Percentiles rank a stretch among this genome's conserved stretches.
Evolutionary conservation across 2,888 invertebrate species (phyloP).

Genomic region (Leucoptera coffeella): DNA sequence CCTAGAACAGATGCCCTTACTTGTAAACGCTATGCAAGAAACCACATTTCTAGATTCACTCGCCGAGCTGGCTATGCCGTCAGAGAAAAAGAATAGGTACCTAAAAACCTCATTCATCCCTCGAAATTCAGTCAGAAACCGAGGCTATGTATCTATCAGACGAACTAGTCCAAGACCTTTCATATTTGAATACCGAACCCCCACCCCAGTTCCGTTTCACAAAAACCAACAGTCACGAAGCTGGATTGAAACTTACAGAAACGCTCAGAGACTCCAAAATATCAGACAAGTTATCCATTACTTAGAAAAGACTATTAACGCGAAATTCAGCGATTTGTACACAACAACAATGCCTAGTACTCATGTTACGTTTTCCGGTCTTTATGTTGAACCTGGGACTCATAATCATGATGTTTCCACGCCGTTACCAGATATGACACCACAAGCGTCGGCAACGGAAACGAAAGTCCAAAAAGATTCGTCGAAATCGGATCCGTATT

Average conservation of each 20-base stretch:
- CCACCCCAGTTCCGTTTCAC: slow-evolving; percentile 31
- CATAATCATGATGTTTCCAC: slow-evolving; percentile 9
- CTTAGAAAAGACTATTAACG: slow-evolving; percentile 36
- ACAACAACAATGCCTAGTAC: slow-evolving; percentile 14
- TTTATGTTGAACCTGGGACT: slow-evolving; percentile 22
- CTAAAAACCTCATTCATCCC: slow-evolving; percentile 9
- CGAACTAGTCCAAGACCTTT: slow-evolving; percentile 48
- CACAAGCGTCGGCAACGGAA: slow-evolving; percentile 14
- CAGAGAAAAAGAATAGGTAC: slow-evolving; percentile 9
- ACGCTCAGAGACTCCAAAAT: slow-evolving; percentile 35
- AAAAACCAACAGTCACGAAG: slow-evolving; percentile 26
- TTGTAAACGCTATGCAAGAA: slow-evolving; percentile 42
- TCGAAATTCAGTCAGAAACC: slow-evolving; percentile 9
- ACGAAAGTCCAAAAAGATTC: slow-evolving; percentile 19
- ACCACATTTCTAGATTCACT: slow-evolving; percentile 23
- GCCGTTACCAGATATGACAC: slow-evolving; percentile 9
- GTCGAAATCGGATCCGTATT: slow-evolving; percentile 57
- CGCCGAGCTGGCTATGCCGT: slow-evolving; percentile 13
- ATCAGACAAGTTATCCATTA: slow-evolving; percentile 36
- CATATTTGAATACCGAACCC: slow-evolving; percentile 28
- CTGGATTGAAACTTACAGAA: slow-evolving; percentile 37
- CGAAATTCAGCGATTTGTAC: slow-evolving; percentile 33
- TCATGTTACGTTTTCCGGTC: slow-evolving; percentile 32
- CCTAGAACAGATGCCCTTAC: slow-evolving; percentile 38
- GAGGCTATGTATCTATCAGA: slow-evolving; percentile 12